Evolutionary conservation across 1,140 invertebrate species (phyloP).

Genomic region (Cotesia chilonis): DNA sequence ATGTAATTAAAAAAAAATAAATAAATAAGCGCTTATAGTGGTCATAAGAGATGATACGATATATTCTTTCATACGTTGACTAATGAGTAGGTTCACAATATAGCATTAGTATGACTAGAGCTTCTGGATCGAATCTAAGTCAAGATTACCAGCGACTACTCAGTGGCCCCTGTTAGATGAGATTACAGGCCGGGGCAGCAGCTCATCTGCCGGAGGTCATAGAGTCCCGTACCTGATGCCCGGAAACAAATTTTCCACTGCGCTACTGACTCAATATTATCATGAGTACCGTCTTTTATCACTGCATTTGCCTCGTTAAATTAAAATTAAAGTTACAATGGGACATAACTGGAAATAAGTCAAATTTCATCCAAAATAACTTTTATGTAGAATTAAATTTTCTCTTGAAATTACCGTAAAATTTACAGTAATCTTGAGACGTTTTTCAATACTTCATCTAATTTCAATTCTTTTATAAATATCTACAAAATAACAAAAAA

Average conservation of each 20-base stretch:
- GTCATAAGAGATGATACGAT: too few relatives aligned
- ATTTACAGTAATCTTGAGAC: too few relatives aligned
- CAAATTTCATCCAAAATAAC: too few relatives aligned
- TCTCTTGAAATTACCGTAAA: too few relatives aligned
- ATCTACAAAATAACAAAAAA: too few relatives aligned
- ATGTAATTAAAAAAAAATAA: too few relatives aligned
- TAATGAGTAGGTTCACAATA: not conserved
- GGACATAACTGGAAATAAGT: too few relatives aligned
- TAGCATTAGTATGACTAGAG: not conserved
- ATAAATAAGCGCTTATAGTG: too few relatives aligned
- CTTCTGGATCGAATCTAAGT: slow-evolving; percentile 43
- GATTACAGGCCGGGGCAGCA: slow-evolving; percentile 57
- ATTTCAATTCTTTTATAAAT: too few relatives aligned
- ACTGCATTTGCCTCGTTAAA: not conserved
- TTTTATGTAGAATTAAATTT: too few relatives aligned
- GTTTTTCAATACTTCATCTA: too few relatives aligned
- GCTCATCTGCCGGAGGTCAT: slow-evolving; percentile 57
- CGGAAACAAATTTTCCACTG: slow-evolving; percentile 52
- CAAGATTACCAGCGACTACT: slow-evolving; percentile 42
- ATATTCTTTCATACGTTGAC: not conserved
- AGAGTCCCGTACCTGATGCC: slow-evolving; percentile 50
- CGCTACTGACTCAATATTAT: slow-evolving; percentile 23
- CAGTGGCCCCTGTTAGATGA: slow-evolving; percentile 45
- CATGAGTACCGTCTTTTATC: slow-evolving; percentile 3
- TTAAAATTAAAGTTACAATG: not conserved